phyloP scores from a whole-genome alignment of 2,113 vertebrate genomes.

The Progne subis region DNA sequence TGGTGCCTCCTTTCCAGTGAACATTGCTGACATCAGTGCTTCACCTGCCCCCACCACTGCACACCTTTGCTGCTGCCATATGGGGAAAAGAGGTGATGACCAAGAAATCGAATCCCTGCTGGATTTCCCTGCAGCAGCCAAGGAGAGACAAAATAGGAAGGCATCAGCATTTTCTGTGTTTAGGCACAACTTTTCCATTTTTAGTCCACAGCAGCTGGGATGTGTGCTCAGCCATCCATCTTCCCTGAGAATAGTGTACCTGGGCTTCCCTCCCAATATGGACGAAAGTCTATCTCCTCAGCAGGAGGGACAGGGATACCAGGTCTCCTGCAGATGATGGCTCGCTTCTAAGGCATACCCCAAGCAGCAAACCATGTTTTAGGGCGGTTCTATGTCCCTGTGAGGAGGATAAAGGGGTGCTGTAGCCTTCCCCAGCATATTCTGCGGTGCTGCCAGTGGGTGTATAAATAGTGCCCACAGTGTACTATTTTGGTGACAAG shows the following conservation, averaged over 20 bases:
- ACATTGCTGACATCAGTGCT: neutral
- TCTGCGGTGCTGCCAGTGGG: neutral
- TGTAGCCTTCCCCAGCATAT: neutral
- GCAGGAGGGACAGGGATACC: neutral
- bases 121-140: neutral
- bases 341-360: neutral
- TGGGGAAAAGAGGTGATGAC: neutral
- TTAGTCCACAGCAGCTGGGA: neutral
- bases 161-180: neutral
- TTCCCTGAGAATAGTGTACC: neutral
- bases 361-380: neutral
- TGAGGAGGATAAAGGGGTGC: neutral
- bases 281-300: neutral
- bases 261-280: neutral
- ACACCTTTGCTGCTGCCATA: neutral
- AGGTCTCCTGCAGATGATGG: neutral
- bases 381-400: fast-evolving
- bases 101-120: neutral
- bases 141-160: neutral
- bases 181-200: neutral
- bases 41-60: neutral
- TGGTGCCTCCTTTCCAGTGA: neutral
- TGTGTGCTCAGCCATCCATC: neutral
- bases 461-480: conserved; percentile 64
- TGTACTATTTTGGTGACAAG: conserved; percentile 53